A percentile compares a stretch with the other conserved stretches of the same genome.
These are phyloP conservation scores for Eupithecia dodoneata DNA, from an alignment of 2,888 invertebrate species.

Conservation along the genomic window DNA sequence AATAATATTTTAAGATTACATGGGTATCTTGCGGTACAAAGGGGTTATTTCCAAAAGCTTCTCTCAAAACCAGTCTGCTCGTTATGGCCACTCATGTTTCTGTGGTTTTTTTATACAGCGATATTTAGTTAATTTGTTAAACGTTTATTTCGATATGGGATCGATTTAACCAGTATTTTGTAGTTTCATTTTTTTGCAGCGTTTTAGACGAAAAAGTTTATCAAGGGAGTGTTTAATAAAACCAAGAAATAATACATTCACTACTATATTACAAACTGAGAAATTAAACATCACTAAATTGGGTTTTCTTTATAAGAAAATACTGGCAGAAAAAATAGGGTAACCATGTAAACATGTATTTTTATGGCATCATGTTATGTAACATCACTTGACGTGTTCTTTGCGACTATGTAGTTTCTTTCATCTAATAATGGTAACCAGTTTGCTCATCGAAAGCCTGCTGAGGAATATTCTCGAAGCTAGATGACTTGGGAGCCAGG, in stretches of 20 bases:
- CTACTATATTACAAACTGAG: constrained; percentile 24
- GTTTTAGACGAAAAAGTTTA: not conserved
- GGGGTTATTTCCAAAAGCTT: too few relatives aligned
- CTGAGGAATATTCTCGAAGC: constrained; percentile 60
- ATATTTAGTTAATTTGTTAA: not conserved
- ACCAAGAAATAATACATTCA: constrained; percentile 14
- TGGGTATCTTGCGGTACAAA: too few relatives aligned
- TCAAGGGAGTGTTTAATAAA: not conserved
- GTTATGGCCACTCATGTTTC: not conserved
- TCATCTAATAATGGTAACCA: constrained; percentile 69
- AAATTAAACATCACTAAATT: not conserved
- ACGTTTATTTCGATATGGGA: not conserved
- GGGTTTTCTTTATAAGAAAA: not conserved
- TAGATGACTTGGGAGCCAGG: constrained; percentile 61
- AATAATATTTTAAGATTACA: too few relatives aligned
- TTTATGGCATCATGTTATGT: not conserved
- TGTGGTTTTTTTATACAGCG: not conserved
- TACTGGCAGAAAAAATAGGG: not conserved
- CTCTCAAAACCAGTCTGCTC: not conserved
- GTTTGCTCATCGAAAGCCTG: constrained; percentile 74
- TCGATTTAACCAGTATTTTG: not conserved
- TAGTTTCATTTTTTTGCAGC: not conserved
- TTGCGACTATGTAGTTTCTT: constrained; percentile 25
- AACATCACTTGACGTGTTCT: not conserved
- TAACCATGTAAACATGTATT: not conserved